Evolutionary conservation across 2,797 vertebrate species (phyloP).

Genomic region (Rhinogobio ventralis): DNA sequence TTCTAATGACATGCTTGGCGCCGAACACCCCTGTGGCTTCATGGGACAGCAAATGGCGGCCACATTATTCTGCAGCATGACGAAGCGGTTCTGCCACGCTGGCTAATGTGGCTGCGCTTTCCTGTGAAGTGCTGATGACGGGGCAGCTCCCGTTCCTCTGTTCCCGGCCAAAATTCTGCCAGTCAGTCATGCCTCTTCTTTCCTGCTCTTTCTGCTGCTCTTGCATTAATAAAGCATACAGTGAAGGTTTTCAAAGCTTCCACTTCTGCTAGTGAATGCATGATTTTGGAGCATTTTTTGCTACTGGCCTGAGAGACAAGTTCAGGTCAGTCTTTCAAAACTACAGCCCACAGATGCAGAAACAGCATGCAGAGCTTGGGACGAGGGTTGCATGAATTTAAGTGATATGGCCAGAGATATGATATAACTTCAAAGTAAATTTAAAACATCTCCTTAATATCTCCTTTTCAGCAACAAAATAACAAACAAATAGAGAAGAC

Average conservation of each 20-base stretch:
- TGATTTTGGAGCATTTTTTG: conserved; percentile 32
- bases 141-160: conserved; percentile 19
- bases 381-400: conserved; percentile 8
- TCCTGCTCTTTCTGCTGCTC: conserved; percentile 23
- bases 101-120: conserved; percentile 49
- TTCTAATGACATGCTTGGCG: conserved; percentile 44
- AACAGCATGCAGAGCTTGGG: neutral
- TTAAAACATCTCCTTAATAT: neutral
- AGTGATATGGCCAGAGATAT: neutral
- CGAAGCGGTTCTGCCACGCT: conserved; percentile 37
- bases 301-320: conserved; percentile 41
- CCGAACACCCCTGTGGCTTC: neutral
- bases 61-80: conserved; percentile 54
- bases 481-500: neutral
- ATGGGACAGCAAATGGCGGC: conserved; percentile 29
- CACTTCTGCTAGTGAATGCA: conserved; percentile 34
- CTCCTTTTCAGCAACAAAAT: neutral
- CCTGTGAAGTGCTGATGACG: conserved; percentile 56
- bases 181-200: conserved; percentile 46
- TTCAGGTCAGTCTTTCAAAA: conserved; percentile 39
- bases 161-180: conserved; percentile 8
- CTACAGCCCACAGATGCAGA: conserved; percentile 24
- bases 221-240: conserved; percentile 48
- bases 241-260: conserved; percentile 46
- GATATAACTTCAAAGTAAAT: conserved; percentile 38